These are phyloP conservation scores for Fratercula arctica DNA, from an alignment of 2,797 vertebrate species.

Conservation along the genomic window DNA sequence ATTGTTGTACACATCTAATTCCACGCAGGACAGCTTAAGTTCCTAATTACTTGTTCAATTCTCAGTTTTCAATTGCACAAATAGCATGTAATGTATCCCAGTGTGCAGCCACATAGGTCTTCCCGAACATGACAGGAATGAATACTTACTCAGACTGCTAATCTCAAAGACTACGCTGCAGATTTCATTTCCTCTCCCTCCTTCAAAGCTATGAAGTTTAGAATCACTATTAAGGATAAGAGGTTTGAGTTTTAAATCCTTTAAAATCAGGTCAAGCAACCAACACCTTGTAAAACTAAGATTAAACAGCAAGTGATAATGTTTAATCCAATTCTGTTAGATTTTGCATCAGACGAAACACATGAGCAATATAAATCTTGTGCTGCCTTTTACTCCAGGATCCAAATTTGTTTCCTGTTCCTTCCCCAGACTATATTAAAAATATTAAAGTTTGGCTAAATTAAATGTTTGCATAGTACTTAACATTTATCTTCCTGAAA, in stretches of 20 bases:
- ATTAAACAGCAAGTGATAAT: constrained; percentile 64
- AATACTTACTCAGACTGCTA: constrained; percentile 8
- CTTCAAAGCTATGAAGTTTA: constrained; percentile 28
- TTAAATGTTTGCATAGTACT: not conserved
- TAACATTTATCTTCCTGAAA: not conserved
- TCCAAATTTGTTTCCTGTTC: not conserved
- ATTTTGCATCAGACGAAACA: constrained; percentile 34
- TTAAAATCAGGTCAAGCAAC: constrained; percentile 60
- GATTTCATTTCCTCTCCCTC: not conserved
- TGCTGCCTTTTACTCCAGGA: not conserved
- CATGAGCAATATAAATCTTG: not conserved
- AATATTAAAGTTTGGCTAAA: not conserved
- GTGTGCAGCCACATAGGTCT: not conserved
- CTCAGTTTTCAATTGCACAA: constrained; percentile 44
- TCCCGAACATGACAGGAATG: constrained; percentile 27
- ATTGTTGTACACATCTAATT: not conserved
- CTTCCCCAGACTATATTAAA: not conserved
- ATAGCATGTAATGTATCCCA: constrained; percentile 29
- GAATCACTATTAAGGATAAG: constrained; percentile 29
- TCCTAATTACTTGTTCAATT: not conserved
- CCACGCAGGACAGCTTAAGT: not conserved
- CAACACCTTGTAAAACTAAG: constrained; percentile 59
- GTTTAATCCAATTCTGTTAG: constrained; percentile 65
- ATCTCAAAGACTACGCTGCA: not conserved
- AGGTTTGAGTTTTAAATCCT: constrained; percentile 55